Percentiles rank a stretch among this genome's conserved stretches.
These are phyloP conservation scores for Sander vitreus DNA, from an alignment of 2,113 vertebrate species.

Conservation along the genomic window DNA sequence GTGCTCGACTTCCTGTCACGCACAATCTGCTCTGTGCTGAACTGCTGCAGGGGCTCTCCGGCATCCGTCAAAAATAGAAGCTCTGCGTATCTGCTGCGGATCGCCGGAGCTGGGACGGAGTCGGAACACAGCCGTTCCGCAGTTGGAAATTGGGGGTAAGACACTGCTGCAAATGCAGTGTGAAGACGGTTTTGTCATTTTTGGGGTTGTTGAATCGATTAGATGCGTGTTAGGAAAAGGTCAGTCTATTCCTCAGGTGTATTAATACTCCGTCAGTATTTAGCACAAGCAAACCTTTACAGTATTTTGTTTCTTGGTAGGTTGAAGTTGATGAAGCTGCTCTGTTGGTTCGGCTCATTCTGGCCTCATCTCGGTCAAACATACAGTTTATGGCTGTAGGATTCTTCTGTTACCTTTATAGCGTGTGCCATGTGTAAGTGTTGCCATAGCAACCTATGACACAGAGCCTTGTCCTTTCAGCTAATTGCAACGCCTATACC, in stretches of 20 bases:
- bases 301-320: neutral
- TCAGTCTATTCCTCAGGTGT: neutral
- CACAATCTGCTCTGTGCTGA: no score
- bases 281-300: neutral
- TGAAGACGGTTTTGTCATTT: neutral
- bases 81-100: no score
- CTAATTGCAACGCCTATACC: neutral
- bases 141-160: no score
- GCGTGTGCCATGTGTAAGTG: neutral
- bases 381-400: neutral
- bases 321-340: neutral
- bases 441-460: neutral
- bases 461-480: neutral
- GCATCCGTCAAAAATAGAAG: no score
- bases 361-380: neutral
- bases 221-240: neutral
- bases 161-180: neutral
- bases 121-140: no score
- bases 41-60: no score
- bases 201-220: neutral
- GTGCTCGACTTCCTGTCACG: no score
- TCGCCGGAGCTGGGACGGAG: no score
- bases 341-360: neutral
- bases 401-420: neutral
- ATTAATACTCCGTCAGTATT: neutral